Evolutionary conservation across 35 echinoderm and acorn worm genomes (phyloP).

Genomic region (Lytechinus pictus): DNA sequence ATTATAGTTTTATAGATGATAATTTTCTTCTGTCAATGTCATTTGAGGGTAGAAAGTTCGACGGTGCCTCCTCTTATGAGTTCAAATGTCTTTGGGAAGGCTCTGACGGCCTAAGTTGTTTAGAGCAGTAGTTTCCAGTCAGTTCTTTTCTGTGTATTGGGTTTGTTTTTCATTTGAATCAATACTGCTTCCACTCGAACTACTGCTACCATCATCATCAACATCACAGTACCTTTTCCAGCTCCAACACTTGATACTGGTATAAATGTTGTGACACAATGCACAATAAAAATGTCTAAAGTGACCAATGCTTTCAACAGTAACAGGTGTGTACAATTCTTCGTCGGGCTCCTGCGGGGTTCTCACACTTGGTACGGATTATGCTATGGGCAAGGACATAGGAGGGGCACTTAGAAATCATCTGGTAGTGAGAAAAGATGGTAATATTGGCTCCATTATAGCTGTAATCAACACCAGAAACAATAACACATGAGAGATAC

Average conservation of each 20-base stretch:
- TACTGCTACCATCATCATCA: neutral
- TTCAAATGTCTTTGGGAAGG: conserved; percentile 18
- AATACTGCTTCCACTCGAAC: neutral
- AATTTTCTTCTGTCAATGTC: neutral
- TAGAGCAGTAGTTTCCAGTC: neutral
- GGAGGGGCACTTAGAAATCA: neutral
- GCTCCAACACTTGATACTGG: neutral
- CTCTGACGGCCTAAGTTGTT: neutral
- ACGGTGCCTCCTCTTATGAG: neutral
- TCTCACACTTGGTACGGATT: neutral
- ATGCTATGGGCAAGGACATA: neutral
- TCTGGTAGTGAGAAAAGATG: neutral
- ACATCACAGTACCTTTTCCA: neutral
- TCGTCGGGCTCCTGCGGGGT: neutral
- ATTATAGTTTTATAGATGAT: neutral
- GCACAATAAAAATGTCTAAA: conserved; percentile 58
- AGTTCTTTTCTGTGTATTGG: neutral
- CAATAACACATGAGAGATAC: neutral
- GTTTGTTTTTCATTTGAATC: too few relatives aligned
- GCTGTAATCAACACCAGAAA: neutral
- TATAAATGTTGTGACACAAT: conserved; percentile 45
- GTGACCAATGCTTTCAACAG: conserved; percentile 25
- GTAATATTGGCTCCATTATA: neutral
- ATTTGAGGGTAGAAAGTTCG: conserved; percentile 15
- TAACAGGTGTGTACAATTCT: neutral